Base-by-base conservation (phyloP, 2,113 vertebrate species). In the Okapia johnstoni region DNA sequence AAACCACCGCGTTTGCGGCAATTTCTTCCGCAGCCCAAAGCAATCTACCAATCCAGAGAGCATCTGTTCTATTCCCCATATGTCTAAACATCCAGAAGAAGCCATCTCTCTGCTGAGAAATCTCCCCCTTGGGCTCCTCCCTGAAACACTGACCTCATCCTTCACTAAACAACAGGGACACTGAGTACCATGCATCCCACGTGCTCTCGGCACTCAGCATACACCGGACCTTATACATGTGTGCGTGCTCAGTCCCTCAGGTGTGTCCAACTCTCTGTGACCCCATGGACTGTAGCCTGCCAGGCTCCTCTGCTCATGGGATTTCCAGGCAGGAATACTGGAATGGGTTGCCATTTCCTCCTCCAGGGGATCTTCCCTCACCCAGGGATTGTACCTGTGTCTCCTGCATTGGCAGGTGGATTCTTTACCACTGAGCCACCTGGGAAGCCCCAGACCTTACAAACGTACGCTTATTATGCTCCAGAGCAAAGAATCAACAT, bases 191-290 rank as follows among this genome's bases (percentile, higher is more conserved):
- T 0, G 0, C 4, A 36, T 21, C 46, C 61, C 66, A 19, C 10
- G 1, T 36, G 26, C 46, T 14, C 5, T 14, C 0, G 4, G 36
- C 9, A 2, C 40, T 33, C 28, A 1, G 77, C 3, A 2, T 0
- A 2, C 0, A 5, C 48, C 1, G 3, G 21, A 23, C 36, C 36
- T 12, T 40, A 40, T 10, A 40, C 21, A 36, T 21, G 36, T 25
- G 21, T 73, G 66, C 11, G 0, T 73, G 21, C 11, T 23, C 19
- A 40, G 16, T 23, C 19, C 36, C 11, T 40, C 36, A 40, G 66
- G 23, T 5, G 0, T 73, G 66, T 73, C 21, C 66, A 40, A 3
- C 66, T 40, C 10, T 73, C 66, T 73, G n/a, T 2, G 10, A 73
- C 10, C n/a, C 66, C 66, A 40, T 73, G 66, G 66, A 40, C 66